Evolutionary conservation across 1,140 invertebrate species (phyloP).

Genomic region (Frieseomelitta varia): DNA sequence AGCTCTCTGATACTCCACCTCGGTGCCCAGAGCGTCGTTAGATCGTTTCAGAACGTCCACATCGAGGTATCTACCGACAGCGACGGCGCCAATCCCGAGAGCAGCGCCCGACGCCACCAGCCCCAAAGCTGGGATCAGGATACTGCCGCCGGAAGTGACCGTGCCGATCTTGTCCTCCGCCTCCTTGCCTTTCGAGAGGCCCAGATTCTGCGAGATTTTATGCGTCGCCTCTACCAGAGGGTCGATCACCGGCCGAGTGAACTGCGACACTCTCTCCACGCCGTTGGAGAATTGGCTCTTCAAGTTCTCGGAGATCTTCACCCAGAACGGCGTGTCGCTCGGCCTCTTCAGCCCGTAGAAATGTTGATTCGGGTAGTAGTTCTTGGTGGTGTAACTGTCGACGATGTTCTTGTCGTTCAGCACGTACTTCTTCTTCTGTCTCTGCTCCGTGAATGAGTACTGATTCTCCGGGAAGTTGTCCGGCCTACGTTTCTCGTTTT

Average conservation of each 20-base stretch:
- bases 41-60: conserved; percentile 85
- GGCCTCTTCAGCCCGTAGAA: conserved; percentile 77
- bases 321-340: conserved; percentile 86
- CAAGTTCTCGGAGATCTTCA: conserved; percentile 87
- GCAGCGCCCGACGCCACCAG: conserved; percentile 90
- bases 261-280: conserved; percentile 86
- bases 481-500: conserved; percentile 81
- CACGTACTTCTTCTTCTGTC: conserved; percentile 79
- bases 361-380: conserved; percentile 77
- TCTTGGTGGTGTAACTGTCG: conserved; percentile 74
- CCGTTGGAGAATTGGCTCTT: conserved; percentile 87
- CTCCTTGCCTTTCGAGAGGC: conserved; percentile 83
- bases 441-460: conserved; percentile 74
- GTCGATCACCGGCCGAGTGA: conserved; percentile 88
- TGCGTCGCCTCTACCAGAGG: conserved; percentile 89
- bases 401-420: conserved; percentile 75
- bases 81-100: conserved; percentile 89
- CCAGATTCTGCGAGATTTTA: conserved; percentile 89
- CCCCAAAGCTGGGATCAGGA: conserved; percentile 88
- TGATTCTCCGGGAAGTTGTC: conserved; percentile 80
- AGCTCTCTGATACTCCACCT: conserved; percentile 84
- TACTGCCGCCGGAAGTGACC: conserved; percentile 80
- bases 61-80: conserved; percentile 88
- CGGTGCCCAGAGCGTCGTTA: conserved; percentile 73
- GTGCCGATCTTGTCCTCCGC: conserved; percentile 89